A percentile compares a stretch with the other conserved stretches of the same genome.
These are phyloP conservation scores for Colletes collaris DNA, from an alignment of 2,888 invertebrate genomes.

Conservation along the genomic window DNA sequence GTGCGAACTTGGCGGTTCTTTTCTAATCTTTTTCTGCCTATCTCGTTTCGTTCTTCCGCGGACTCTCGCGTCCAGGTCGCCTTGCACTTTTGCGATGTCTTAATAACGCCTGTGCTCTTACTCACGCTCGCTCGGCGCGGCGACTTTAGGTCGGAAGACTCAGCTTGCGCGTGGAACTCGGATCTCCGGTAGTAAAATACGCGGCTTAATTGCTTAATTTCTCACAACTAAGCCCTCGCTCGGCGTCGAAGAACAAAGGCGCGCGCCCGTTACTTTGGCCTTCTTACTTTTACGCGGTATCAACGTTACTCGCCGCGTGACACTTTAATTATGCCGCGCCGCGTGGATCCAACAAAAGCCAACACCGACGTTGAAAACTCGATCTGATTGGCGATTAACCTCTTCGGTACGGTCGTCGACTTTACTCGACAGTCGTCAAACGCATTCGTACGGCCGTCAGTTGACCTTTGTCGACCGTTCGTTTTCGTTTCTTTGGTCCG, in stretches of 20 bases:
- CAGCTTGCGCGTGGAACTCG: conserved; percentile 67
- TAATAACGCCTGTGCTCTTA: conserved; percentile 55
- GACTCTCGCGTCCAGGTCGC: neutral
- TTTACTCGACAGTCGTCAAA: too few relatives aligned
- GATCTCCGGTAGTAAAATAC: conserved; percentile 75
- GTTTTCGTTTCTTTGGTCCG: too few relatives aligned
- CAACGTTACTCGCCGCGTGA: conserved; percentile 79
- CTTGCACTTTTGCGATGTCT: conserved; percentile 47
- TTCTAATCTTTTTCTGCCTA: conserved; percentile 14
- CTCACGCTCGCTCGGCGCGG: conserved; percentile 48
- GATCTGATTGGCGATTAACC: conserved; percentile 18
- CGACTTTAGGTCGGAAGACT: conserved; percentile 61
- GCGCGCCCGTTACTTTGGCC: conserved; percentile 72
- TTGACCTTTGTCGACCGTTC: too few relatives aligned
- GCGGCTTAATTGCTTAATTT: conserved; percentile 81
- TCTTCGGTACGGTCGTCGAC: too few relatives aligned
- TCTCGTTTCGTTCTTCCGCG: neutral
- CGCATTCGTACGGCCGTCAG: too few relatives aligned
- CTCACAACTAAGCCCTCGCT: conserved; percentile 74
- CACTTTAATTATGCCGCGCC: conserved; percentile 80
- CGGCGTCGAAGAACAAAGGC: conserved; percentile 74
- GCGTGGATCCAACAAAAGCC: conserved; percentile 75
- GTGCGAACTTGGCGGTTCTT: conserved; percentile 24
- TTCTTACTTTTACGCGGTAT: conserved; percentile 77
- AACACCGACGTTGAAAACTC: conserved; percentile 46